These are phyloP conservation scores for Euleptes europaea DNA, from an alignment of 2,113 vertebrate genomes.

Conservation along the genomic window DNA sequence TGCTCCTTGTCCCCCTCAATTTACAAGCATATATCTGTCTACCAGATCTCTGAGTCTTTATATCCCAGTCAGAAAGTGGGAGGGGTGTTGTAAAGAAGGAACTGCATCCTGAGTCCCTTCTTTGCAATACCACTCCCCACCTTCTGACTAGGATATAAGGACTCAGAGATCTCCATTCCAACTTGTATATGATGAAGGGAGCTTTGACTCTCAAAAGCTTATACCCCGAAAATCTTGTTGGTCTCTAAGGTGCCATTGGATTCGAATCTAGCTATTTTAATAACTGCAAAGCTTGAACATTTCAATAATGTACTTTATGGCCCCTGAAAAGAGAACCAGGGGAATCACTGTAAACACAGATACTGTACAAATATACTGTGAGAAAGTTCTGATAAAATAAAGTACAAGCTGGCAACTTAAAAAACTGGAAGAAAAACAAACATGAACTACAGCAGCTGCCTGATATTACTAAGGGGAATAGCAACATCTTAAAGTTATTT, in stretches of 20 bases:
- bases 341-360: constrained; percentile 10
- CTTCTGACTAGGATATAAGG: no score
- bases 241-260: no score
- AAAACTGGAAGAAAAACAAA: not conserved
- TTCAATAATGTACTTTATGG: not conserved
- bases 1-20: not conserved
- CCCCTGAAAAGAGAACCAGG: not conserved
- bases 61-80: no score
- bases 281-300: not conserved
- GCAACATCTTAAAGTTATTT: not conserved
- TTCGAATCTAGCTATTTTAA: not conserved
- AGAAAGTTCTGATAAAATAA: constrained; percentile 1
- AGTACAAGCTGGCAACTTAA: not conserved
- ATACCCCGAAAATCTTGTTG: no score
- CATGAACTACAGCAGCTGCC: not conserved
- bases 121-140: no score
- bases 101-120: not conserved
- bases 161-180: no score
- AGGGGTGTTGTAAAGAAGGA: no score
- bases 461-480: constrained; percentile 1
- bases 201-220: no score
- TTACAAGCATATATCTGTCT: no score
- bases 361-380: not conserved
- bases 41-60: no score
- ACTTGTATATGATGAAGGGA: no score